Conservation (phyloP, 2,113 vertebrate genomes). For the Syrmaticus mikado region DNA sequence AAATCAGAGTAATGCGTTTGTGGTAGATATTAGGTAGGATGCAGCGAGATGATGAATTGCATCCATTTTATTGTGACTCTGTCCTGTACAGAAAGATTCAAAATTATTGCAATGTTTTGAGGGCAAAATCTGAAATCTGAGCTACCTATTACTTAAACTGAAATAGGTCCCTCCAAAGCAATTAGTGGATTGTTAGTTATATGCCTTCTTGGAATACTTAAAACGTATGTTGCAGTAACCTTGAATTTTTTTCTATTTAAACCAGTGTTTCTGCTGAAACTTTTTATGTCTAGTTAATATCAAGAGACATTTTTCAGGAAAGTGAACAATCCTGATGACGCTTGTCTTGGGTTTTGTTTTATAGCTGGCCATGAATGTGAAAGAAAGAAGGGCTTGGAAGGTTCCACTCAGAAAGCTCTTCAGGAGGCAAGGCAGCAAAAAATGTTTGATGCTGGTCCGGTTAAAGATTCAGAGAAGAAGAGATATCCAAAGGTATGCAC, state of each 20-base stretch:
- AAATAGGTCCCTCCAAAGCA: not conserved
- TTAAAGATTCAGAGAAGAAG: slow-evolving; percentile 29
- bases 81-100: not conserved
- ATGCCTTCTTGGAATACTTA: not conserved
- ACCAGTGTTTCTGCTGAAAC: not conserved
- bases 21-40: not conserved
- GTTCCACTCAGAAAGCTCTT: slow-evolving; percentile 66
- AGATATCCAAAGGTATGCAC: slow-evolving; percentile 65
- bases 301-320: not conserved
- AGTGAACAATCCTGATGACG: not conserved
- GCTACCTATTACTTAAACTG: accelerated
- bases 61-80: not conserved
- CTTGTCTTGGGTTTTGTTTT: slow-evolving; percentile 32
- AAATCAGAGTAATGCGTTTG: not conserved
- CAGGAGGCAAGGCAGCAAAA: slow-evolving; percentile 65
- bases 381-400: slow-evolving; percentile 36
- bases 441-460: not conserved
- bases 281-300: not conserved
- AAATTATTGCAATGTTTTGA: not conserved
- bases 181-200: not conserved
- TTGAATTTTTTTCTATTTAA: not conserved
- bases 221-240: not conserved
- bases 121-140: not conserved
- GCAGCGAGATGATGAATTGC: not conserved
- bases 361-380: not conserved